Evolutionary conservation across 1,140 invertebrate species (phyloP).

Genomic region (Ips typographus): DNA sequence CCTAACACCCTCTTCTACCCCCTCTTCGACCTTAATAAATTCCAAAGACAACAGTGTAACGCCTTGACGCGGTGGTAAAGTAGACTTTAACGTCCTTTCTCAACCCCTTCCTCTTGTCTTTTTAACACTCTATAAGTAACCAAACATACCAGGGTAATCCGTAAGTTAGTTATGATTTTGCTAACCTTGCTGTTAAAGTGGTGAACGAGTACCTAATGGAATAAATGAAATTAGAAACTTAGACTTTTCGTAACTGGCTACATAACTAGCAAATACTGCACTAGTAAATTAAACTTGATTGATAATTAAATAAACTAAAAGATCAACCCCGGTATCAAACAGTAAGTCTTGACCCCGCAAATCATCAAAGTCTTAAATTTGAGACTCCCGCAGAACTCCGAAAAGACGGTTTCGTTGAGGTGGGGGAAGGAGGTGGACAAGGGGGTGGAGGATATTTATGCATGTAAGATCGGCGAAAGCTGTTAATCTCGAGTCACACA

Average conservation of each 20-base stretch:
- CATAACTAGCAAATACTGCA: too few species aligned
- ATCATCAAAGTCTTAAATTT: conserved; percentile 19
- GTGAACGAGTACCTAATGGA: too few species aligned
- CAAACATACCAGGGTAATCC: not conserved
- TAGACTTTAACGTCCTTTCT: conserved; percentile 2
- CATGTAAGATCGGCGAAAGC: conserved; percentile 47
- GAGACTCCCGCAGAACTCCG: conserved; percentile 13
- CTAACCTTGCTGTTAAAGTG: too few species aligned
- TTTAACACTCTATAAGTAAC: not conserved
- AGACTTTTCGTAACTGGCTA: too few species aligned
- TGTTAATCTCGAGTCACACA: conserved; percentile 45
- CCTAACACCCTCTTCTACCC: conserved; percentile 6
- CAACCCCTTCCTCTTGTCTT: not conserved
- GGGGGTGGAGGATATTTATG: conserved; percentile 42
- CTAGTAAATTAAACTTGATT: too few species aligned
- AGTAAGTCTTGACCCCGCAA: conserved; percentile 6
- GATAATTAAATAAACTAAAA: too few species aligned
- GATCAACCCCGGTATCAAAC: too few species aligned
- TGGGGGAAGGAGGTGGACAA: conserved; percentile 33
- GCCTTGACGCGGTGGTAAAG: conserved; percentile 15
- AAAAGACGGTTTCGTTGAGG: conserved; percentile 29
- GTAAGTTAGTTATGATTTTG: too few species aligned
- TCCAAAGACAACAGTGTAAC: conserved; percentile 23
- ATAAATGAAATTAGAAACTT: too few species aligned
- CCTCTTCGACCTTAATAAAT: conserved; percentile 19